A percentile compares a stretch with the other conserved stretches of the same genome.
These are phyloP conservation scores for Tetramorium bicarinatum DNA, from an alignment of 2,888 invertebrate species.

Conservation along the genomic window DNA sequence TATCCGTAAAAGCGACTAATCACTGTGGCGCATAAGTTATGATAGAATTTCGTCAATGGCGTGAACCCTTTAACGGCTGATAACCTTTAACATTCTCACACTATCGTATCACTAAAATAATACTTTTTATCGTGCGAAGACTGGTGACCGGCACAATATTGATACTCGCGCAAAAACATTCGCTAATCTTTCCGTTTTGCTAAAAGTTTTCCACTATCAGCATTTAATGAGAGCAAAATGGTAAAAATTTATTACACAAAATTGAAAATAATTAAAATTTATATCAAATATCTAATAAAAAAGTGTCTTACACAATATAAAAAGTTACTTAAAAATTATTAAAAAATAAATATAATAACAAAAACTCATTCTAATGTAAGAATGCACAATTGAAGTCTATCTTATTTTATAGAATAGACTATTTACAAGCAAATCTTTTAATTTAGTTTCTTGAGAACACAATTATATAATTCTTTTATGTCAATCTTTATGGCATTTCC, in stretches of 20 bases:
- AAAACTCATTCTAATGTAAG: neutral
- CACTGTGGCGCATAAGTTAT: conserved; percentile 49
- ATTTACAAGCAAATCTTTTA: neutral
- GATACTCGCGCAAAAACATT: conserved; percentile 57
- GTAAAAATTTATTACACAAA: neutral
- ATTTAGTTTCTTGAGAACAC: neutral
- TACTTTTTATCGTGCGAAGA: conserved; percentile 66
- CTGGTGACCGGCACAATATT: conserved; percentile 52
- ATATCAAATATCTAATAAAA: neutral
- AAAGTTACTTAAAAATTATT: neutral
- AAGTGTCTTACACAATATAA: neutral
- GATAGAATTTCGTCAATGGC: conserved; percentile 65
- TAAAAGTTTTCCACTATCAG: conserved; percentile 18
- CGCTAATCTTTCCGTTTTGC: conserved; percentile 45
- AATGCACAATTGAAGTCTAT: neutral
- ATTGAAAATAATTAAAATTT: neutral
- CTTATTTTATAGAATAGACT: neutral
- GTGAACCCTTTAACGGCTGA: conserved; percentile 58
- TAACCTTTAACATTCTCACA: conserved; percentile 68
- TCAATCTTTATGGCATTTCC: conserved; percentile 37
- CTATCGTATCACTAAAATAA: conserved; percentile 70
- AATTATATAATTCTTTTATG: neutral
- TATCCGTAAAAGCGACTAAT: conserved; percentile 48
- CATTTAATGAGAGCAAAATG: neutral
- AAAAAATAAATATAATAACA: neutral